These are phyloP conservation scores for Zophobas atratus DNA, from an alignment of 1,140 invertebrate species.

Conservation along the genomic window DNA sequence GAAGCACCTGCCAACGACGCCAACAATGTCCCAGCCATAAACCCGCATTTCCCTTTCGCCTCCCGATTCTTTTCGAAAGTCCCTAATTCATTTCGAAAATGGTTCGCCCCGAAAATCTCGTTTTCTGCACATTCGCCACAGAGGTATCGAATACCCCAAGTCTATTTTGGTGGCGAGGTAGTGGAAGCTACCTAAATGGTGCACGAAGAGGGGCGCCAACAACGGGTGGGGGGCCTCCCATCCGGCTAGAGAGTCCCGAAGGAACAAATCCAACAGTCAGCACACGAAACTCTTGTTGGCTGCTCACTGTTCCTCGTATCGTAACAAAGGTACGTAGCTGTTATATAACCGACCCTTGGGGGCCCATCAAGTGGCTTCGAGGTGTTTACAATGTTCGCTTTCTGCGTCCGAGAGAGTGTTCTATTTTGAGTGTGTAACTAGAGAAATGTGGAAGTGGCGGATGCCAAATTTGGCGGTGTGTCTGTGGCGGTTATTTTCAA, in stretches of 20 bases:
- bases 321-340: slow-evolving; percentile 60
- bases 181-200: slow-evolving; percentile 56
- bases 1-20: no score
- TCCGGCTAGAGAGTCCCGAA: slow-evolving; percentile 32
- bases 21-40: no score
- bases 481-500: slow-evolving; percentile 49
- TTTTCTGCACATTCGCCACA: slow-evolving; percentile 10
- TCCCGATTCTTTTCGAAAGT: no score
- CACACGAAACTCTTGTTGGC: slow-evolving; percentile 71
- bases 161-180: slow-evolving; percentile 57
- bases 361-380: neutral
- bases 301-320: slow-evolving; percentile 68
- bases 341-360: slow-evolving; percentile 18
- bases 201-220: slow-evolving; percentile 24
- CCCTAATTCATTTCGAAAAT: slow-evolving; percentile 19
- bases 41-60: no score
- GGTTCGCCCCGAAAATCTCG: slow-evolving; percentile 12
- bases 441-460: slow-evolving; percentile 27
- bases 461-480: slow-evolving; percentile 41
- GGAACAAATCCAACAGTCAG: slow-evolving; percentile 69
- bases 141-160: slow-evolving; percentile 45
- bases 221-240: slow-evolving; percentile 51
- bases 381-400: neutral
- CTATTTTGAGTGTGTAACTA: slow-evolving; percentile 11
- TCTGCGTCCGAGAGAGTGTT: neutral